These are phyloP conservation scores for Strigamia maritima DNA, from an alignment of 2,888 invertebrate species.

Conservation along the genomic window DNA sequence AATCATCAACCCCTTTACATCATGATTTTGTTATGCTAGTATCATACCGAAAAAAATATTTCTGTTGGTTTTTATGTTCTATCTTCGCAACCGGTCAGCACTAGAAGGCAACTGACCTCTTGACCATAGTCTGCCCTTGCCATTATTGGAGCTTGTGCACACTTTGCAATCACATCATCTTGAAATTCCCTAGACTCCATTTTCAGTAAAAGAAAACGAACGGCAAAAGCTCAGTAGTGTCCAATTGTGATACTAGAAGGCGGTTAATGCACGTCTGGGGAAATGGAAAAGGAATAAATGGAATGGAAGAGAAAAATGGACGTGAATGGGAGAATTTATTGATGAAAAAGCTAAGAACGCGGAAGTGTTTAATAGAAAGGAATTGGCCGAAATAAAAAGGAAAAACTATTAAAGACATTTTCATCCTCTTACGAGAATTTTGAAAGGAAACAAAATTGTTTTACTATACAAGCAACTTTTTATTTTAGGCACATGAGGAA, in stretches of 20 bases:
- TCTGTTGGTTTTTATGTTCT: no score
- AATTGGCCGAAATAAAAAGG: background rate
- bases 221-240: background rate
- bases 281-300: background rate
- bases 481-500: no score
- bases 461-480: no score
- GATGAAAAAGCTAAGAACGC: conserved; percentile 13
- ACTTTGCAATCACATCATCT: background rate
- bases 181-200: background rate
- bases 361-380: background rate
- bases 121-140: no score
- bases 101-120: no score
- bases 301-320: background rate
- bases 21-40: no score
- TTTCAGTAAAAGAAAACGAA: background rate
- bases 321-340: conserved; percentile 4
- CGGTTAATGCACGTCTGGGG: background rate
- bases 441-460: background rate
- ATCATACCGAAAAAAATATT: no score
- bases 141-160: background rate
- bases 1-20: no score
- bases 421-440: background rate
- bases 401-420: background rate
- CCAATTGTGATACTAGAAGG: background rate
- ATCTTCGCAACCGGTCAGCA: no score